phyloP scores from a whole-genome alignment of 2,888 invertebrate species.

The Orthosia gracilis region DNA sequence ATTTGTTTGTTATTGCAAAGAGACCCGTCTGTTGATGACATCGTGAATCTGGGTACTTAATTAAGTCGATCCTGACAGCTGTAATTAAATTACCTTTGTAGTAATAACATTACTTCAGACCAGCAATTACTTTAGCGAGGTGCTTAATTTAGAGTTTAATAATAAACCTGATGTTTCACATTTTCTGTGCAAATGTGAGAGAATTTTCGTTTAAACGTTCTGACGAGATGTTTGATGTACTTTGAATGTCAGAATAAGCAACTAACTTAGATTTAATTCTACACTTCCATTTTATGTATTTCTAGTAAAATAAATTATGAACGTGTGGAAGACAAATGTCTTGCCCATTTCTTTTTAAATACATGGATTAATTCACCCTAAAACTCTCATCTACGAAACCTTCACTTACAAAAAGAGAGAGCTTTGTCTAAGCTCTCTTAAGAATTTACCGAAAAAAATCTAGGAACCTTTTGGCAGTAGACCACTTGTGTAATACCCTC shows the following conservation, averaged over 20 bases:
- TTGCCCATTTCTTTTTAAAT: neutral
- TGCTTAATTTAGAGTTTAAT: conserved; percentile 57
- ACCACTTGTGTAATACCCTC: neutral
- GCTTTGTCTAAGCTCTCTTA: too few relatives aligned
- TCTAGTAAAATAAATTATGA: neutral
- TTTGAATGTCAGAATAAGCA: conserved; percentile 23
- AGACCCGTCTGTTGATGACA: conserved; percentile 49
- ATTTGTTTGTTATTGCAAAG: conserved; percentile 46
- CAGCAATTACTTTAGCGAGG: conserved; percentile 56
- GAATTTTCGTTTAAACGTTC: conserved; percentile 28
- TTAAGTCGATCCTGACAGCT: conserved; percentile 56
- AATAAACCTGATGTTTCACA: conserved; percentile 52
- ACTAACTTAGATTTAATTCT: conserved; percentile 4
- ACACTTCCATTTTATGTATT: neutral
- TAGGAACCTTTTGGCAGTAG: neutral
- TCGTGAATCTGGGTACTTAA: conserved; percentile 55
- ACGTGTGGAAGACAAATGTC: neutral
- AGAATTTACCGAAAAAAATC: neutral
- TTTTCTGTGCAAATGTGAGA: conserved; percentile 19
- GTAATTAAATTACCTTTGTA: conserved; percentile 63
- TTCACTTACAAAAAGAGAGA: neutral
- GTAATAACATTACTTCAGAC: conserved; percentile 60
- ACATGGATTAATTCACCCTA: neutral
- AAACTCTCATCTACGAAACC: neutral
- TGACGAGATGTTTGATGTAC: conserved; percentile 7